These are phyloP conservation scores for Ochropacha duplaris DNA, from an alignment of 2,888 invertebrate genomes.

Conservation along the genomic window DNA sequence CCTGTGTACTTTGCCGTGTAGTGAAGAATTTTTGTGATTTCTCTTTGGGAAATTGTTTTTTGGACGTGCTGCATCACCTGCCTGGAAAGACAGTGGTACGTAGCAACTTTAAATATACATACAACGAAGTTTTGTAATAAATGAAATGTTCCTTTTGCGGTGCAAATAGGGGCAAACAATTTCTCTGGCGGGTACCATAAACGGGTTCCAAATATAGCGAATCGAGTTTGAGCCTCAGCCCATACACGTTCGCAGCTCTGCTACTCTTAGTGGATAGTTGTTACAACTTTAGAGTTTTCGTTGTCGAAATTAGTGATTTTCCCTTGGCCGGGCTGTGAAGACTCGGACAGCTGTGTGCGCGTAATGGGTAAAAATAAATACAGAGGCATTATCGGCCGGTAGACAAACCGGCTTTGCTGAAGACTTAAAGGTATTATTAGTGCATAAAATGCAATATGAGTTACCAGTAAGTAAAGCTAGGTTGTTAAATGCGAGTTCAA, in stretches of 20 bases:
- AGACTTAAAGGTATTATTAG: constrained; percentile 76
- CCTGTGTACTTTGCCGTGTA: constrained; percentile 67
- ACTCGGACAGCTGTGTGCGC: constrained; percentile 76
- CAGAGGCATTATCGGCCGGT: constrained; percentile 73
- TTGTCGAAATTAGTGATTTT: constrained; percentile 49
- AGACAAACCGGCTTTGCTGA: constrained; percentile 76
- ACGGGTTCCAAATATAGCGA: constrained; percentile 73
- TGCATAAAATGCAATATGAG: constrained; percentile 54
- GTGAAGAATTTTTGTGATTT: constrained; percentile 77
- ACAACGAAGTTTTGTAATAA: constrained; percentile 13
- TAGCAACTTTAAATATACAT: constrained; percentile 29
- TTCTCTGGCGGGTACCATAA: constrained; percentile 54
- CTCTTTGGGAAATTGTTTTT: constrained; percentile 64
- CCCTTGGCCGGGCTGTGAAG: constrained; percentile 73
- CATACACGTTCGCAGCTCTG: constrained; percentile 19
- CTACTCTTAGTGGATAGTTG: constrained; percentile 29
- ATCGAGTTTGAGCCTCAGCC: constrained; percentile 45
- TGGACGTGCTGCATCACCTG: constrained; percentile 49
- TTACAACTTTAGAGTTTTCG: constrained; percentile 40
- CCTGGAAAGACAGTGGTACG: constrained; percentile 66
- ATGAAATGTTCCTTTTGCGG: constrained; percentile 20
- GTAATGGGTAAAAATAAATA: constrained; percentile 83
- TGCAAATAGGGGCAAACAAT: constrained; percentile 55
- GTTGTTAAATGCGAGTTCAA: constrained; percentile 38
- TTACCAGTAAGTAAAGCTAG: constrained; percentile 9